Conservation (phyloP, 2,888 invertebrate species). For the Nezara viridula region DNA sequence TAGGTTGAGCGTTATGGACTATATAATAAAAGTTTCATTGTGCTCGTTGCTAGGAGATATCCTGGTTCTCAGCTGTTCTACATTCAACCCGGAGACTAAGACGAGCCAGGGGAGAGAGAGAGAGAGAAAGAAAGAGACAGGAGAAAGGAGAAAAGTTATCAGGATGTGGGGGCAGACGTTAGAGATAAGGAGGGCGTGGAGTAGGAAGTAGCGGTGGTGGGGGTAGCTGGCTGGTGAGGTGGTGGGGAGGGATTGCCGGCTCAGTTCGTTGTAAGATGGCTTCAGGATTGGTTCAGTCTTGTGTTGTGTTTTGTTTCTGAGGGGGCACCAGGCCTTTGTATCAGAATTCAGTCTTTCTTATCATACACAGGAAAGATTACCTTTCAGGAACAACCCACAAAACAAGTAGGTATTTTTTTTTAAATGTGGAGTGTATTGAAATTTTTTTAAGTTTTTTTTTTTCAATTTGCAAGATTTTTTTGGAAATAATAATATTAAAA, state of each 20-base stretch:
- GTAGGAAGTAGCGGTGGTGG: neutral
- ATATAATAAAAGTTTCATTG: neutral
- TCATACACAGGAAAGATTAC: slow-evolving; percentile 46
- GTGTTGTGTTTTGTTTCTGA: slow-evolving; percentile 61
- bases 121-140: too few relatives aligned
- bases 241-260: slow-evolving; percentile 2
- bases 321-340: slow-evolving; percentile 56
- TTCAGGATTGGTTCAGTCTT: slow-evolving; percentile 55
- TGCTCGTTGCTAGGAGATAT: neutral
- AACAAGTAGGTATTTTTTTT: slow-evolving; percentile 54
- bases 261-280: slow-evolving; percentile 61
- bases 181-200: slow-evolving; percentile 31
- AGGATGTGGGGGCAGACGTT: neutral
- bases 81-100: slow-evolving; percentile 1
- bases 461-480: neutral
- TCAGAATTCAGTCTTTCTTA: slow-evolving; percentile 15
- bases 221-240: slow-evolving; percentile 15
- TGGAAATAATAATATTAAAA: neutral
- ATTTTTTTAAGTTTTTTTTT: neutral
- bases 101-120: slow-evolving; percentile 8
- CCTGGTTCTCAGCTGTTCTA: neutral
- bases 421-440: neutral
- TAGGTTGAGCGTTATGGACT: too few relatives aligned
- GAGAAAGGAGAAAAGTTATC: slow-evolving; percentile 51
- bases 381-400: slow-evolving; percentile 60